Percentiles rank a stretch among this genome's conserved stretches.
Evolutionary conservation across 2,113 vertebrate genomes (phyloP).

Genomic region (Urocitellus parryii): DNA sequence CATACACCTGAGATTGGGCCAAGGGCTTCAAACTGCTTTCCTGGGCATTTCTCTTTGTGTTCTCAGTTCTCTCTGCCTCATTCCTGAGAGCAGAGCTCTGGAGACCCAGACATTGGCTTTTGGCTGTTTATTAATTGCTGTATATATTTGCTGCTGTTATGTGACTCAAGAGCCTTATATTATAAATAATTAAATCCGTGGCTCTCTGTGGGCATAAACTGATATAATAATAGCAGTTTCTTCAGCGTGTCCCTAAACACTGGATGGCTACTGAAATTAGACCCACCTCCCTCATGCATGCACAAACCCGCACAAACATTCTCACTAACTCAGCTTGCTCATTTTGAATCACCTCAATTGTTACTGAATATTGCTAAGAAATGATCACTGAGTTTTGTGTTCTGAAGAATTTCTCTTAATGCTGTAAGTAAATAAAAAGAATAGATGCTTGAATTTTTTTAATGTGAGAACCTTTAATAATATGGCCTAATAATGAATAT

Average conservation of each 20-base stretch:
- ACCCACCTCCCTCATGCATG: not conserved
- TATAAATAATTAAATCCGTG: conserved; percentile 72
- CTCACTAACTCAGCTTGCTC: not conserved
- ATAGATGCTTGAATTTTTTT: not conserved
- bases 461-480: not conserved
- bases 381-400: not conserved
- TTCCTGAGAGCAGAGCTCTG: conserved; percentile 13
- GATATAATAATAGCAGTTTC: not conserved
- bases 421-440: not conserved
- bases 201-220: conserved; percentile 16
- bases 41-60: not conserved
- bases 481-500: not conserved
- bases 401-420: not conserved
- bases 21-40: not conserved
- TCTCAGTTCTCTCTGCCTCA: not conserved
- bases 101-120: conserved; percentile 33
- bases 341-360: not conserved
- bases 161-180: conserved; percentile 47
- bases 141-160: conserved; percentile 47
- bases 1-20: not conserved
- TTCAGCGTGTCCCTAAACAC: not conserved
- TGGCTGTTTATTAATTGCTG: conserved; percentile 71
- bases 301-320: not conserved
- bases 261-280: not conserved
- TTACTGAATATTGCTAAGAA: not conserved